These are phyloP conservation scores for Melanostoma mellinum DNA, from an alignment of 2,888 invertebrate species.

Conservation along the genomic window DNA sequence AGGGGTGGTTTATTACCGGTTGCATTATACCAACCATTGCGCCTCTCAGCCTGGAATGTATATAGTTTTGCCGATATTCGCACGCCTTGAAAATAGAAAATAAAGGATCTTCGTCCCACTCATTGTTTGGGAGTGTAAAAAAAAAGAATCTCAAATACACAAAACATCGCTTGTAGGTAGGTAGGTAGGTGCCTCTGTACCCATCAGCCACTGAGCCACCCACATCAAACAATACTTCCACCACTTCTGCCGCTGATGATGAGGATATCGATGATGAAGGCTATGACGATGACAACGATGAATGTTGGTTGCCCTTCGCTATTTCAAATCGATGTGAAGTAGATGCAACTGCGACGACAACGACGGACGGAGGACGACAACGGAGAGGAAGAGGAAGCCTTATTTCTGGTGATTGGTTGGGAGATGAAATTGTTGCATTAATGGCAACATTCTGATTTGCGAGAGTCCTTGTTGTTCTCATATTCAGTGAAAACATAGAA, in stretches of 20 bases:
- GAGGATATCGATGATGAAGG: slow-evolving; percentile 66
- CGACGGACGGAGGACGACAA: background rate
- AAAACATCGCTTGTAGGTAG: background rate
- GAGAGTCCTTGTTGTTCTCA: slow-evolving; percentile 69
- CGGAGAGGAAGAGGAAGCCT: background rate
- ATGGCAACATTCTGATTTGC: slow-evolving; percentile 72
- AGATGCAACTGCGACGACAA: slow-evolving; percentile 13
- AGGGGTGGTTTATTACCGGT: slow-evolving; percentile 66
- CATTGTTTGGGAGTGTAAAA: slow-evolving; percentile 65
- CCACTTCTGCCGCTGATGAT: background rate
- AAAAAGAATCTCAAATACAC: slow-evolving; percentile 33
- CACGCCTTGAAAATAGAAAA: slow-evolving; percentile 65
- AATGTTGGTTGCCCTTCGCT: slow-evolving; percentile 64
- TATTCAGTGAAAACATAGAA: slow-evolving; percentile 65
- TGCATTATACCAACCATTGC: slow-evolving; percentile 20
- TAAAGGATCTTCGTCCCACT: slow-evolving; percentile 44
- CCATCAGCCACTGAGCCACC: background rate
- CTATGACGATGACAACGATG: slow-evolving; percentile 46
- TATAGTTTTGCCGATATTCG: slow-evolving; percentile 55
- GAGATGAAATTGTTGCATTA: slow-evolving; percentile 72
- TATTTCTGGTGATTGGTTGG: slow-evolving; percentile 66
- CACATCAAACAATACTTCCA: slow-evolving; percentile 3
- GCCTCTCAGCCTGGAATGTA: background rate
- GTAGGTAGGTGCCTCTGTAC: background rate
- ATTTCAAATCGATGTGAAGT: slow-evolving; percentile 60